phyloP scores from a whole-genome alignment of 2,888 invertebrate genomes.

The Andrena hattorfiana region DNA sequence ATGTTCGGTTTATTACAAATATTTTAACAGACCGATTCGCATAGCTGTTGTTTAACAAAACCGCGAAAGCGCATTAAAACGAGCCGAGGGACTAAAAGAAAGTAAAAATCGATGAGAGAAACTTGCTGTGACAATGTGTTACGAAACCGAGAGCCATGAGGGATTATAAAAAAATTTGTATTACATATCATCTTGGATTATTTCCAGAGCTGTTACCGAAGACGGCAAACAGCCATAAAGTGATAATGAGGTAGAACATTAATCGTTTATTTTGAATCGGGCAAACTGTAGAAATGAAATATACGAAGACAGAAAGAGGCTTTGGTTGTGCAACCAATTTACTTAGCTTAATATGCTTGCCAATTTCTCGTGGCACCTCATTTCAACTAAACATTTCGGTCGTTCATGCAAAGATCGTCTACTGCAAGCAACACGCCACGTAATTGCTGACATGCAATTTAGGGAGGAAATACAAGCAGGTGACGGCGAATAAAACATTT shows the following conservation, averaged over 20 bases:
- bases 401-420: neutral
- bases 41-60: neutral
- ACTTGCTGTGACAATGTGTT: neutral
- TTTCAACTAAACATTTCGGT: constrained; percentile 4
- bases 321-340: constrained; percentile 38
- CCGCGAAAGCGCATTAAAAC: too few species aligned
- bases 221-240: constrained; percentile 2
- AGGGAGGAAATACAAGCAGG: neutral
- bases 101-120: too few species aligned
- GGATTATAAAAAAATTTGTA: neutral
- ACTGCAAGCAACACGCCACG: neutral
- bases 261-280: constrained; percentile 52
- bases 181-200: constrained; percentile 30
- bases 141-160: too few species aligned
- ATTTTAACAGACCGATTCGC: neutral
- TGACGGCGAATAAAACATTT: neutral
- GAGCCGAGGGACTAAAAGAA: too few species aligned
- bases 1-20: neutral
- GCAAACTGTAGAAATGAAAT: constrained; percentile 25
- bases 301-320: neutral
- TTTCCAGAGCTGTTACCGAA: constrained; percentile 46
- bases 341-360: constrained; percentile 13
- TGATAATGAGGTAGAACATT: constrained; percentile 35
- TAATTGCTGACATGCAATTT: neutral
- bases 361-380: constrained; percentile 1